Conservation (phyloP, 2,888 invertebrate genomes). For the Drosophila kambysellisi region DNA sequence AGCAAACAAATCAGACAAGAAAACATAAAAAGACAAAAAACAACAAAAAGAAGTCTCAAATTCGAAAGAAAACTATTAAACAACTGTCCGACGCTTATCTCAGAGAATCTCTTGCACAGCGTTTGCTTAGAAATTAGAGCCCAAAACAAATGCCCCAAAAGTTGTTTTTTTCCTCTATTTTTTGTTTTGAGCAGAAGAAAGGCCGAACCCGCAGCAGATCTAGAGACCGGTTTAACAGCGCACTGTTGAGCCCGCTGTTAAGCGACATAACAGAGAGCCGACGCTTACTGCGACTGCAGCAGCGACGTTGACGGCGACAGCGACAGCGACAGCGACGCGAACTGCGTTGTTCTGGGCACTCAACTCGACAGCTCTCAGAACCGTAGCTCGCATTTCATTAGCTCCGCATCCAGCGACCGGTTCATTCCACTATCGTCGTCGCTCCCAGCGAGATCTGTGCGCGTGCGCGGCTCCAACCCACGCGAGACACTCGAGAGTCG, state of each 20-base stretch:
- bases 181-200: constrained; percentile 42
- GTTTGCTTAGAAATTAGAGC: constrained; percentile 81
- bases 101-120: constrained; percentile 50
- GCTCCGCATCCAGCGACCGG: constrained; percentile 65
- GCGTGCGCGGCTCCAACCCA: constrained; percentile 72
- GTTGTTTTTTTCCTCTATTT: not conserved
- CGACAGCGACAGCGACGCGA: constrained; percentile 21
- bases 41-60: constrained; percentile 52
- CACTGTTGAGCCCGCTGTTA: constrained; percentile 45
- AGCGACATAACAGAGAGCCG: constrained; percentile 16
- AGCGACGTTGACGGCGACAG: constrained; percentile 19
- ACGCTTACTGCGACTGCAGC: constrained; percentile 20
- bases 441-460: constrained; percentile 63
- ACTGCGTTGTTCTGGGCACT: constrained; percentile 72
- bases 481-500: constrained; percentile 60
- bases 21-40: constrained; percentile 20
- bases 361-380: constrained; percentile 73
- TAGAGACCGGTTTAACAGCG: constrained; percentile 69
- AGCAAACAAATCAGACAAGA: constrained; percentile 59
- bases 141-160: constrained; percentile 72
- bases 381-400: constrained; percentile 79
- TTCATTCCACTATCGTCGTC: constrained; percentile 52
- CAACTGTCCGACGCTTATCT: constrained; percentile 71
- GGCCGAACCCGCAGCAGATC: constrained; percentile 9
- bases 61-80: constrained; percentile 81